Conservation (phyloP, 2,797 vertebrate species). For the Merluccius polli region DNA sequence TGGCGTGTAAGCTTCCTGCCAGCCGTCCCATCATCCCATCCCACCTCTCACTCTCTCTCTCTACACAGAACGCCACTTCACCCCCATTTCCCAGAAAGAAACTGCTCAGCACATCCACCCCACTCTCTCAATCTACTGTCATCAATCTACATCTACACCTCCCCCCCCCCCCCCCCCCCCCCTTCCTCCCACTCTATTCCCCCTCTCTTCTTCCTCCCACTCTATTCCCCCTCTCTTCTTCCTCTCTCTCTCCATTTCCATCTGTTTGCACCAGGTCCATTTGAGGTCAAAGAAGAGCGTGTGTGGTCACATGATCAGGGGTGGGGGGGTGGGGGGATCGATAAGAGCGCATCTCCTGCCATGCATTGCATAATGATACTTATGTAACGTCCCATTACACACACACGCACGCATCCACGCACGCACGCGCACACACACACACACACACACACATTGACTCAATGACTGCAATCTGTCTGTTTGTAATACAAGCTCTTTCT, state of each 20-base stretch:
- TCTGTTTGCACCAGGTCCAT: slow-evolving; percentile 30
- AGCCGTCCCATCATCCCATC: no score
- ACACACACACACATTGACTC: background rate
- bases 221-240: background rate
- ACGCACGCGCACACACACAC: background rate
- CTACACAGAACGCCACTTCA: no score
- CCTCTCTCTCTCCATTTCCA: slow-evolving; percentile 25
- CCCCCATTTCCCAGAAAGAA: slow-evolving; percentile 23
- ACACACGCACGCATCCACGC: slow-evolving; percentile 25
- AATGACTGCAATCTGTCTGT: background rate
- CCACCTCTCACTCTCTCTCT: no score
- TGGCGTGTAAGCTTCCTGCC: no score
- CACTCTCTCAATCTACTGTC: slow-evolving; percentile 14
- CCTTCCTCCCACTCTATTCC: slow-evolving; percentile 2
- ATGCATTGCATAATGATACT: slow-evolving; percentile 57
- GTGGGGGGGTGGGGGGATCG: slow-evolving; percentile 45
- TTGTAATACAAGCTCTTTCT: background rate
- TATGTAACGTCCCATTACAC: slow-evolving; percentile 56
- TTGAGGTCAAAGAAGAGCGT: slow-evolving; percentile 50
- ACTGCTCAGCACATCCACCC: slow-evolving; percentile 43
- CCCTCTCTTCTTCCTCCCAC: slow-evolving; percentile 11
- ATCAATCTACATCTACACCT: slow-evolving; percentile 29
- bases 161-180: background rate
- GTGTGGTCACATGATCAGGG: slow-evolving; percentile 55
- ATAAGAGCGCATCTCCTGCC: slow-evolving; percentile 61